Conservation (phyloP, 1,140 invertebrate genomes). For the Drosophila sechellia region DNA sequence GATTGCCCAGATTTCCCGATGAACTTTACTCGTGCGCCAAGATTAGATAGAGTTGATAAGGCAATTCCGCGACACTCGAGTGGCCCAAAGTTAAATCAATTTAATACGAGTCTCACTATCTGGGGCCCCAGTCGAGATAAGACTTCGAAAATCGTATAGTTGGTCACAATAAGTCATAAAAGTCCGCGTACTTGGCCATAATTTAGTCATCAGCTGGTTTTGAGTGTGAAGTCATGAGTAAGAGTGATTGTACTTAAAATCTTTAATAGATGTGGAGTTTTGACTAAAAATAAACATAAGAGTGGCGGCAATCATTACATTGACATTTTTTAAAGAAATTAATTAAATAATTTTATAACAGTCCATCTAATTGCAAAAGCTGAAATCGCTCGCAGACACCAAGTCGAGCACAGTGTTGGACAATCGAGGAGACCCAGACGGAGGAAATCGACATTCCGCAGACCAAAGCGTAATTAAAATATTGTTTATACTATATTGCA, state of each 20-base stretch:
- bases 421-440: constrained; percentile 2
- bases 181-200: constrained; percentile 16
- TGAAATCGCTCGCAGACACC: constrained; percentile 6
- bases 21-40: constrained; percentile 13
- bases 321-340: too few relatives aligned
- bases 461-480: constrained; percentile 43
- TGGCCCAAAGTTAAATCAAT: constrained; percentile 28
- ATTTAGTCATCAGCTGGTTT: constrained; percentile 34
- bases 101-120: constrained; percentile 28
- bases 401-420: constrained; percentile 2
- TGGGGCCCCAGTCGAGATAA: constrained; percentile 13
- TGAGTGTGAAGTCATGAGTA: constrained; percentile 24
- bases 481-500: constrained; percentile 23
- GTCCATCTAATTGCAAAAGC: background rate
- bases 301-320: too few relatives aligned
- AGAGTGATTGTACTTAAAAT: constrained; percentile 16
- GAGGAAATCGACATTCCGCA: constrained; percentile 34
- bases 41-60: constrained; percentile 26
- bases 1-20: constrained; percentile 12
- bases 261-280: too few relatives aligned
- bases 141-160: constrained; percentile 7
- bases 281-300: too few relatives aligned
- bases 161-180: constrained; percentile 1
- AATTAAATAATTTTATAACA: too few relatives aligned
- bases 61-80: constrained; percentile 15